A percentile compares a stretch with the other conserved stretches of the same genome.
These are phyloP conservation scores for Rhombomys opimus DNA, from an alignment of 2,113 vertebrate genomes.

Conservation along the genomic window DNA sequence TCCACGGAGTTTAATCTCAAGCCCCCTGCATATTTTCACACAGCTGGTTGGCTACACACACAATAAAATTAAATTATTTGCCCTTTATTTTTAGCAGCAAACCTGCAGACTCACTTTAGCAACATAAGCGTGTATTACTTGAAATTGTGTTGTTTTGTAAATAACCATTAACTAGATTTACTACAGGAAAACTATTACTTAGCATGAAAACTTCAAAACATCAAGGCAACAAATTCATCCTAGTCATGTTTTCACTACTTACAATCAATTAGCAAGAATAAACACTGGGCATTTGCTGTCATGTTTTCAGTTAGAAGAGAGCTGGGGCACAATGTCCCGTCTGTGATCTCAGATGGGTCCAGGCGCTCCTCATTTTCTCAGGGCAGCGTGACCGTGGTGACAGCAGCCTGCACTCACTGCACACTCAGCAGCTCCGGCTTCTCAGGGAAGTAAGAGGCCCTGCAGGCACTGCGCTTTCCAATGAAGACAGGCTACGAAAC, in stretches of 20 bases:
- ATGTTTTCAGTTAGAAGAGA: neutral
- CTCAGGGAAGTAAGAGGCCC: neutral
- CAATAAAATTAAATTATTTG: conserved; percentile 20
- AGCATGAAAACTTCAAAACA: conserved; percentile 12
- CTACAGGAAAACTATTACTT: conserved; percentile 28
- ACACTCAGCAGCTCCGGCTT: neutral
- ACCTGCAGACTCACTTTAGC: conserved; percentile 8
- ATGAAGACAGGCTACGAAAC: neutral
- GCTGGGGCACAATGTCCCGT: neutral
- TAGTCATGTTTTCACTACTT: neutral
- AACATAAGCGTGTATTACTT: conserved; percentile 31
- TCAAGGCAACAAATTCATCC: neutral
- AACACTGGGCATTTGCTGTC: neutral
- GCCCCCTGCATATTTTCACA: neutral
- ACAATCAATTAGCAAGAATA: neutral
- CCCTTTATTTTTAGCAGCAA: conserved; percentile 29
- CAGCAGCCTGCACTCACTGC: neutral
- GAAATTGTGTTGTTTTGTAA: conserved; percentile 53
- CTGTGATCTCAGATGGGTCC: neutral
- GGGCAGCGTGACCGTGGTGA: neutral
- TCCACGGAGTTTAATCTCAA: neutral
- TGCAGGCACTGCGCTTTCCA: neutral
- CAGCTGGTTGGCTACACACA: neutral
- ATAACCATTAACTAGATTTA: conserved; percentile 28
- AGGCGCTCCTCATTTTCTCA: neutral